Evolutionary conservation across 2,888 invertebrate species (phyloP).

Genomic region (Diaphora mendica): DNA sequence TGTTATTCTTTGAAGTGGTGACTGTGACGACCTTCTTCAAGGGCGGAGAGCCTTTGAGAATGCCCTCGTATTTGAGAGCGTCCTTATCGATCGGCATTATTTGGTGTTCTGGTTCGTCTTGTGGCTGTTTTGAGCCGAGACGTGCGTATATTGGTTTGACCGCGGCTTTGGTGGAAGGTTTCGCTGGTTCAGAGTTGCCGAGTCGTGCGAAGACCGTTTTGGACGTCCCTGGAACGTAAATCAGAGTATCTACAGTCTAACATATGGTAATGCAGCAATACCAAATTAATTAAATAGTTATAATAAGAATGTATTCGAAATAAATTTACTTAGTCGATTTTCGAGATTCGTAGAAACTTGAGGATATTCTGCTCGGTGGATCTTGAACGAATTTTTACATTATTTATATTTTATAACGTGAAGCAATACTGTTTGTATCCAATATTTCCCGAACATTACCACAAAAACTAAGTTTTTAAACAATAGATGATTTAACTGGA

Average conservation of each 20-base stretch:
- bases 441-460: too few species aligned
- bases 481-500: too few species aligned
- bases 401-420: too few species aligned
- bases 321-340: not conserved
- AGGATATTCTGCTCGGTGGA: not conserved
- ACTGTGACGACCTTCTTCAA: conserved; percentile 71
- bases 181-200: conserved; percentile 66
- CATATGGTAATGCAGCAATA: too few species aligned
- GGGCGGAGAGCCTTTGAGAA: conserved; percentile 65
- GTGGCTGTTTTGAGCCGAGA: conserved; percentile 68
- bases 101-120: conserved; percentile 31
- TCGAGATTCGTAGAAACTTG: not conserved
- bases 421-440: too few species aligned
- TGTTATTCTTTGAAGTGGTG: conserved; percentile 67
- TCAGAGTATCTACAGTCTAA: not conserved
- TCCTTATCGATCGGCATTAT: conserved; percentile 70
- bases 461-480: too few species aligned
- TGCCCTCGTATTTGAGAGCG: conserved; percentile 81
- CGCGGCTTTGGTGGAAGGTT: conserved; percentile 50
- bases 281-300: not conserved
- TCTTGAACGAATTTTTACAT: not conserved
- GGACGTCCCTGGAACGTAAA: conserved; percentile 48
- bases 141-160: conserved; percentile 76
- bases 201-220: conserved; percentile 79
- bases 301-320: not conserved